phyloP scores from a whole-genome alignment of 2,888 invertebrate species.

The Helicoverpa assulta region DNA sequence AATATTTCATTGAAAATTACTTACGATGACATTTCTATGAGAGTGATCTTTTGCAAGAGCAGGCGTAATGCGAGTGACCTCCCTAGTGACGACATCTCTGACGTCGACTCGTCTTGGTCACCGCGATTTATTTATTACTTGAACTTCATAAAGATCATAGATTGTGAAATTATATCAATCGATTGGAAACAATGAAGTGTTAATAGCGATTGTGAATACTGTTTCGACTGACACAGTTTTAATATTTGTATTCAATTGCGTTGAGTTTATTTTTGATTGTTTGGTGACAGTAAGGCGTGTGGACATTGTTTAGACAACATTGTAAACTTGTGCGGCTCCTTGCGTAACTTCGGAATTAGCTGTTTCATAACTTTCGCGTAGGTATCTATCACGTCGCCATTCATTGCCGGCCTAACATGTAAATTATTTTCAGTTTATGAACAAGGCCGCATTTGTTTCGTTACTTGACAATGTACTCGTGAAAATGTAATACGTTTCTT shows the following conservation, averaged over 20 bases:
- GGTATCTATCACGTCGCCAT: conserved; percentile 10
- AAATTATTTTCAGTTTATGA: conserved; percentile 11
- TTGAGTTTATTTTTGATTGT: conserved; percentile 53
- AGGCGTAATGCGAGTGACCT: conserved; percentile 58
- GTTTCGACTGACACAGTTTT: conserved; percentile 27
- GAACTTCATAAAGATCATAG: conserved; percentile 45
- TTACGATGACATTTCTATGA: conserved; percentile 56
- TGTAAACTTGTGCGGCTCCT: conserved; percentile 32
- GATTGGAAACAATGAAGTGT: conserved; percentile 39
- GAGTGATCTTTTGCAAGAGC: conserved; percentile 54
- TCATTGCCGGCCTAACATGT: conserved; percentile 11
- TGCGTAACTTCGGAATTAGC: conserved; percentile 38
- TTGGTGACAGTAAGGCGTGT: conserved; percentile 36
- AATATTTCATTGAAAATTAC: conserved; percentile 55
- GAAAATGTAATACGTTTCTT: conserved; percentile 25
- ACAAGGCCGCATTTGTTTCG: conserved; percentile 14
- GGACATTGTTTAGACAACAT: conserved; percentile 42
- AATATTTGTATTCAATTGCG: conserved; percentile 35
- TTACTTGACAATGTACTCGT: conserved; percentile 13
- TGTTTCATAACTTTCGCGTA: conserved; percentile 39
- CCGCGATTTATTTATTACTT: conserved; percentile 45
- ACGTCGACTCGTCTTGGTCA: conserved; percentile 38
- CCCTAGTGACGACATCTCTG: conserved; percentile 44
- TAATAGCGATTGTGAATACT: conserved; percentile 27
- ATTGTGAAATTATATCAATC: conserved; percentile 52